These are phyloP conservation scores for Hydrotaea cyrtoneurina DNA, from an alignment of 2,888 invertebrate species.

Conservation along the genomic window DNA sequence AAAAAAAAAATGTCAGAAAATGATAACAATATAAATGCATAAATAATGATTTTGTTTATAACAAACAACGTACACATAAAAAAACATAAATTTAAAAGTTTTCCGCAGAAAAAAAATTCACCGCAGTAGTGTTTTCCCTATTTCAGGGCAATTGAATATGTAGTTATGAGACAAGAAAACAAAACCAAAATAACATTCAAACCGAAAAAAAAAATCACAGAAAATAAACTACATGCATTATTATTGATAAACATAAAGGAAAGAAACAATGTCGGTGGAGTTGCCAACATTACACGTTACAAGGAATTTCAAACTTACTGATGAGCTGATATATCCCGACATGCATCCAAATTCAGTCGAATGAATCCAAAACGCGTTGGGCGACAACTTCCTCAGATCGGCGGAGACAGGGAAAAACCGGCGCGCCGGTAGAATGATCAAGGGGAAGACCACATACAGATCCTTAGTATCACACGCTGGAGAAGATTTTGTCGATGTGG, in stretches of 20 bases:
- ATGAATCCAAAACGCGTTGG: too few species aligned
- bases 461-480: too few species aligned
- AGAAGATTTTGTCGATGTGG: too few species aligned
- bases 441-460: too few species aligned
- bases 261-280: not conserved
- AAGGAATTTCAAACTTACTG: too few species aligned
- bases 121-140: not conserved
- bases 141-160: constrained; percentile 37
- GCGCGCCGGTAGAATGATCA: too few species aligned
- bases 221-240: constrained; percentile 27
- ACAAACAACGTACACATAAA: not conserved
- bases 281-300: not conserved
- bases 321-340: too few species aligned
- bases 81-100: constrained; percentile 42
- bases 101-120: not conserved
- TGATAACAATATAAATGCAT: constrained; percentile 33
- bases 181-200: not conserved
- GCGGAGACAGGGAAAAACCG: too few species aligned
- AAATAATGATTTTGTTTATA: constrained; percentile 31
- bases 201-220: not conserved
- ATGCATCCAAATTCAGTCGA: too few species aligned
- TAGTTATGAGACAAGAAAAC: constrained; percentile 2
- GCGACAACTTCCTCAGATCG: too few species aligned
- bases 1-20: not conserved
- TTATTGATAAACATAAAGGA: constrained; percentile 33